These are phyloP conservation scores for Cheilosia vernalis DNA, from an alignment of 2,888 invertebrate species.

Conservation along the genomic window DNA sequence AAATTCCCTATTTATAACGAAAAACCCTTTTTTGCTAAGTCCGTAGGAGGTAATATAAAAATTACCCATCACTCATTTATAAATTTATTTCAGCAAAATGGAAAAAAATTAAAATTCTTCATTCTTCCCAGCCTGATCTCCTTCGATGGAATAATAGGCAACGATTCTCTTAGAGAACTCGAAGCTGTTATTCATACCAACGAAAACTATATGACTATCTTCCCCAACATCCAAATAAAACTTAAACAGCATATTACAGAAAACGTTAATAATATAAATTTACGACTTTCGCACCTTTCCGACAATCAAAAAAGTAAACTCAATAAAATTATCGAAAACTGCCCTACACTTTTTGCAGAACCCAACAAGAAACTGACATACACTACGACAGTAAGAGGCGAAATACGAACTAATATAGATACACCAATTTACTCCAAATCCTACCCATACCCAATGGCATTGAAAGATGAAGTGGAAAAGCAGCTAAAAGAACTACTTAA, in stretches of 20 bases:
- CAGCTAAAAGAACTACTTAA: constrained; percentile 36
- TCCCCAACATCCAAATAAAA: constrained; percentile 9
- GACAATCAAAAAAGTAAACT: constrained; percentile 7
- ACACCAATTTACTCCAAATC: constrained; percentile 50
- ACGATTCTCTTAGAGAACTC: constrained; percentile 48
- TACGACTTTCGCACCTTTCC: constrained; percentile 4
- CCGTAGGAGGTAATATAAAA: constrained; percentile 44
- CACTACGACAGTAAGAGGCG: constrained; percentile 47
- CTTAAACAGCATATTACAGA: constrained; percentile 7
- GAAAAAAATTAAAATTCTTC: constrained; percentile 48
- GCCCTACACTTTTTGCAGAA: constrained; percentile 26
- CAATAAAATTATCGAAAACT: constrained; percentile 2
- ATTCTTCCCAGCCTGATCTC: constrained; percentile 51
- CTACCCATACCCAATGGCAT: neutral
- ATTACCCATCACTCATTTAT: constrained; percentile 45
- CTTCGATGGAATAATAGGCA: no score
- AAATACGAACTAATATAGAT: constrained; percentile 50
- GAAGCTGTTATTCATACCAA: constrained; percentile 51
- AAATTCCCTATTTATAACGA: constrained; percentile 46
- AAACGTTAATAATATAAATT: constrained; percentile 12
- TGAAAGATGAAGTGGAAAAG: constrained; percentile 53
- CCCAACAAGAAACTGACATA: constrained; percentile 51
- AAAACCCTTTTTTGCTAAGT: constrained; percentile 53
- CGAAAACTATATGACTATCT: constrained; percentile 48
- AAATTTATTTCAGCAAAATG: constrained; percentile 22